Percentiles rank a stretch among this genome's conserved stretches.
Conservation (phyloP, 1,140 invertebrate genomes). For the Nasonia giraulti region DNA sequence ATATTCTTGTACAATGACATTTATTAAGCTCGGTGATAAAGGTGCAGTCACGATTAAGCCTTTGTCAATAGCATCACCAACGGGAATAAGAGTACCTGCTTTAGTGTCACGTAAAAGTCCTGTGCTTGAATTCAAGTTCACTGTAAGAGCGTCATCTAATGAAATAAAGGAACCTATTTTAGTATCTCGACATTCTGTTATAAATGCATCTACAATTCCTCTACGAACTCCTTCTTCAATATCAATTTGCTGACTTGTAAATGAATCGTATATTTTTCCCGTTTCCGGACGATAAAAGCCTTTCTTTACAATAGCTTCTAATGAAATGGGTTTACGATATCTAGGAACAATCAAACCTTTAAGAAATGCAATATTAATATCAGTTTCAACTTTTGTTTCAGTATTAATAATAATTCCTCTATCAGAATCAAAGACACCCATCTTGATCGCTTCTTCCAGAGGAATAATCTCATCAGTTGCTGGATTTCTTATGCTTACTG, state of each 20-base stretch:
- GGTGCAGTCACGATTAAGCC: slow-evolving; percentile 82
- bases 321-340: slow-evolving; percentile 82
- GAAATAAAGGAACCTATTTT: slow-evolving; percentile 80
- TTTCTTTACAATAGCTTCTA: slow-evolving; percentile 84
- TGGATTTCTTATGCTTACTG: slow-evolving; percentile 82
- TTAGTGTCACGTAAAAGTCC: slow-evolving; percentile 82
- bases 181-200: slow-evolving; percentile 88
- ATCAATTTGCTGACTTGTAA: slow-evolving; percentile 81
- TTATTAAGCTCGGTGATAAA: slow-evolving; percentile 82
- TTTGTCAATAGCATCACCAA: slow-evolving; percentile 82
- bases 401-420: slow-evolving; percentile 82
- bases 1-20: slow-evolving; percentile 86
- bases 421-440: slow-evolving; percentile 84
- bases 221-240: slow-evolving; percentile 85
- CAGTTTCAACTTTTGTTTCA: slow-evolving; percentile 80
- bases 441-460: slow-evolving; percentile 84
- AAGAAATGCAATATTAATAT: slow-evolving; percentile 82
- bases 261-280: slow-evolving; percentile 83
- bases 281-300: slow-evolving; percentile 82
- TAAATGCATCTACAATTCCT: slow-evolving; percentile 87
- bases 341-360: slow-evolving; percentile 81
- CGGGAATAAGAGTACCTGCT: slow-evolving; percentile 79
- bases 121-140: slow-evolving; percentile 79
- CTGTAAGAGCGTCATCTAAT: slow-evolving; percentile 81
- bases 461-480: slow-evolving; percentile 82